Evolutionary conservation across 1,140 invertebrate species (phyloP).

Genomic region (Pachyrhynchus sulphureomaculatus): DNA sequence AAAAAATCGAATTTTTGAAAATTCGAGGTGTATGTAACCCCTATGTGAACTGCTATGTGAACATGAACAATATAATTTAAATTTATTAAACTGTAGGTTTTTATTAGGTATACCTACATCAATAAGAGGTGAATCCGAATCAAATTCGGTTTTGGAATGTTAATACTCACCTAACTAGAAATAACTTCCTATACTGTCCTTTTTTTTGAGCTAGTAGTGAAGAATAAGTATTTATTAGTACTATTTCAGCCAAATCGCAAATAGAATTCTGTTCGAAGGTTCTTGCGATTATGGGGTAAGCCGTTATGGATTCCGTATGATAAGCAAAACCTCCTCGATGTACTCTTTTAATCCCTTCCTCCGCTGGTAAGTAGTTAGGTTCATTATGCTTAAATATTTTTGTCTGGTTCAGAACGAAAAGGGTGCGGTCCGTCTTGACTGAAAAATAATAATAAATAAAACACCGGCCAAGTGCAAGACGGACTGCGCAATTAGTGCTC

Average conservation of each 20-base stretch:
- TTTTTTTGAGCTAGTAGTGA: constrained; percentile 54
- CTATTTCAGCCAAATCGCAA: constrained; percentile 53
- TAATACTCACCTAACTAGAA: constrained; percentile 43
- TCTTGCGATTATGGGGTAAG: constrained; percentile 52
- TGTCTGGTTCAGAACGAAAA: constrained; percentile 21
- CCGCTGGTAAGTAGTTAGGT: constrained; percentile 15
- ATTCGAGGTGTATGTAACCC: too few species aligned
- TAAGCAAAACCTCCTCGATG: constrained; percentile 50
- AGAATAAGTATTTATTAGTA: constrained; percentile 47
- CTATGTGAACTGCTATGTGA: too few species aligned
- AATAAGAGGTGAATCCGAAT: too few species aligned
- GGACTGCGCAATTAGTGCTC: neutral
- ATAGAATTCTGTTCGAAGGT: constrained; percentile 52
- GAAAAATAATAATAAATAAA: neutral
- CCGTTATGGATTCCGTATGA: constrained; percentile 55
- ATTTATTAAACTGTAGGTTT: too few species aligned
- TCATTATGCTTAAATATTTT: constrained; percentile 23
- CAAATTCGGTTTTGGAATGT: too few species aligned
- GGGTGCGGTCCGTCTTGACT: constrained; percentile 17
- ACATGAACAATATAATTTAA: too few species aligned
- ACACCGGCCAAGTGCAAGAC: too few species aligned
- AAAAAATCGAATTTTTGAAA: too few species aligned
- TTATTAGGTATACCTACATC: too few species aligned
- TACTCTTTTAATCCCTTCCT: constrained; percentile 33
- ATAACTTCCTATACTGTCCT: constrained; percentile 55